These are phyloP conservation scores for Trichonephila clavata DNA, from an alignment of 1,140 invertebrate species.

Conservation along the genomic window DNA sequence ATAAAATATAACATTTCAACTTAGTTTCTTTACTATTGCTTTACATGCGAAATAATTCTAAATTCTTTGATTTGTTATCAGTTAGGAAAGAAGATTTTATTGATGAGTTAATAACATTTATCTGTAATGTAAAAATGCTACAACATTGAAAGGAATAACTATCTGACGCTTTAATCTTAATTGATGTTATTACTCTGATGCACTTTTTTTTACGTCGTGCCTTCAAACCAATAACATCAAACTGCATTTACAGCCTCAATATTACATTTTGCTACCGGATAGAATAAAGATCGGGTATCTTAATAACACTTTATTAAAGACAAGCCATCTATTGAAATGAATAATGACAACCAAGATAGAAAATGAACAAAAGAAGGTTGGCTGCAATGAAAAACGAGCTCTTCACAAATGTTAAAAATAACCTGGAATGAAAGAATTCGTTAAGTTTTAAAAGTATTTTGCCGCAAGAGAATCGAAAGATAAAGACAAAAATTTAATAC, in stretches of 20 bases:
- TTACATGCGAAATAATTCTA: too few species aligned
- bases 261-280: background rate
- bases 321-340: constrained; percentile 1
- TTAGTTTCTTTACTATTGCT: too few species aligned
- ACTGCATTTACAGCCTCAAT: background rate
- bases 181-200: too few species aligned
- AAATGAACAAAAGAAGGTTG: background rate
- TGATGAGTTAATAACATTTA: too few species aligned
- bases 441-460: constrained; percentile 24
- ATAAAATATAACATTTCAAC: too few species aligned
- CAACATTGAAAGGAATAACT: too few species aligned
- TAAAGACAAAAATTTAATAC: constrained; percentile 46
- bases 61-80: too few species aligned
- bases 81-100: too few species aligned
- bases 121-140: too few species aligned
- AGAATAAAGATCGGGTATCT: background rate
- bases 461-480: background rate
- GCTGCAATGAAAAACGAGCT: background rate
- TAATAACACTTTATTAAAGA: constrained; percentile 23
- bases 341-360: background rate
- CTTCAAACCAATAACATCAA: too few species aligned
- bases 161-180: too few species aligned
- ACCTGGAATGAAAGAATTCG: constrained; percentile 18
- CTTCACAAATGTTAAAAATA: background rate
- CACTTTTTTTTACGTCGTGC: too few species aligned